Evolutionary conservation across 2,113 vertebrate species (phyloP).

Genomic region (Anarrhichthys ocellatus): DNA sequence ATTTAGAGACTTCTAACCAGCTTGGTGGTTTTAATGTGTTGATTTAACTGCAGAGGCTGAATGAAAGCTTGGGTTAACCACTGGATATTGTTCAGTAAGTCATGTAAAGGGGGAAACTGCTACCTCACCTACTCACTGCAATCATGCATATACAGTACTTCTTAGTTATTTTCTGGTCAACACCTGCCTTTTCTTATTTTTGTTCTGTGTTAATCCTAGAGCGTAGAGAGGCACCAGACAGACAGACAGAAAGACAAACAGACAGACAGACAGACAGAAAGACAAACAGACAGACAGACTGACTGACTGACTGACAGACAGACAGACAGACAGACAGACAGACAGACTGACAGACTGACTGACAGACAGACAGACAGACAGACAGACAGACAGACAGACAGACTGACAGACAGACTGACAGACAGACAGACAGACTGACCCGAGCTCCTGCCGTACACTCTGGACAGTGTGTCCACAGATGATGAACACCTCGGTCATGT

Average conservation of each 20-base stretch:
- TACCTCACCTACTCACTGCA: conserved; percentile 14
- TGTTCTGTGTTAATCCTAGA: not conserved
- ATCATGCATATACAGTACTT: conserved; percentile 14
- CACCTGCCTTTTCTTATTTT: not conserved
- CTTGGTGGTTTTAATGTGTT: not conserved
- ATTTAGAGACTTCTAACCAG: not conserved
- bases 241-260: conserved; percentile 52
- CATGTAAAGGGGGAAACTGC: not conserved
- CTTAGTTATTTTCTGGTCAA: not conserved
- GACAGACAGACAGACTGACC: conserved; percentile 82
- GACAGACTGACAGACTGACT: conserved; percentile 84
- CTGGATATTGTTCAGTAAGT: conserved; percentile 15
- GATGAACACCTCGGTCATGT: conserved; percentile 92
- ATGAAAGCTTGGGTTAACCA: not conserved
- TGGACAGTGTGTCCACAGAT: conserved; percentile 92
- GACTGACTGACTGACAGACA: conserved; percentile 80
- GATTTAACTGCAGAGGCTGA: not conserved
- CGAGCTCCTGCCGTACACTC: conserved; percentile 92
- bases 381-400: not conserved
- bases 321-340: too few relatives aligned
- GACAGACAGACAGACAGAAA: conserved; percentile 73
- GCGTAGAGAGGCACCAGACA: conserved; percentile 52
- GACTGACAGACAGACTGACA: not conserved
- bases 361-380: conserved; percentile 62
- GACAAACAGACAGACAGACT: conserved; percentile 64